These are phyloP conservation scores for Candidula unifasciata DNA, from an alignment of 2,888 invertebrate genomes.

Conservation along the genomic window DNA sequence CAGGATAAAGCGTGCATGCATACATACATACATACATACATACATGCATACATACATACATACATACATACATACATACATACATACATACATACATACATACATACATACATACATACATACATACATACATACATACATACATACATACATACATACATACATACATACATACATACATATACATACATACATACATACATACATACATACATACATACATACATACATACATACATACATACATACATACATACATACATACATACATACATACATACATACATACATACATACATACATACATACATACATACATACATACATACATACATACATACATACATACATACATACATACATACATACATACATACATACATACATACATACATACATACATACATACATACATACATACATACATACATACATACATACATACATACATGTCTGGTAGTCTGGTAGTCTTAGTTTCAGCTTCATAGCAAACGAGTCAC, in stretches of 20 bases:
- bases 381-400: neutral
- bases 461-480: too few relatives aligned
- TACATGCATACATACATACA: slow-evolving; percentile 17
- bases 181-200: neutral
- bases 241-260: neutral
- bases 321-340: neutral
- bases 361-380: neutral
- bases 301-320: neutral
- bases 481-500: too few relatives aligned
- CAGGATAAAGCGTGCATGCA: too few relatives aligned
- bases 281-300: neutral
- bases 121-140: neutral
- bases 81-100: neutral
- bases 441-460: too few relatives aligned
- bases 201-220: neutral
- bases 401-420: neutral
- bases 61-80: slow-evolving; percentile 10
- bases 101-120: neutral
- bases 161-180: neutral
- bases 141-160: neutral
- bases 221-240: neutral
- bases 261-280: neutral
- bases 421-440: too few relatives aligned
- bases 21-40: slow-evolving; percentile 17
- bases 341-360: neutral